Percentiles rank a stretch among this genome's conserved stretches.
These are phyloP conservation scores for Ranitomeya variabilis DNA, from an alignment of 2,113 vertebrate genomes.

Conservation along the genomic window DNA sequence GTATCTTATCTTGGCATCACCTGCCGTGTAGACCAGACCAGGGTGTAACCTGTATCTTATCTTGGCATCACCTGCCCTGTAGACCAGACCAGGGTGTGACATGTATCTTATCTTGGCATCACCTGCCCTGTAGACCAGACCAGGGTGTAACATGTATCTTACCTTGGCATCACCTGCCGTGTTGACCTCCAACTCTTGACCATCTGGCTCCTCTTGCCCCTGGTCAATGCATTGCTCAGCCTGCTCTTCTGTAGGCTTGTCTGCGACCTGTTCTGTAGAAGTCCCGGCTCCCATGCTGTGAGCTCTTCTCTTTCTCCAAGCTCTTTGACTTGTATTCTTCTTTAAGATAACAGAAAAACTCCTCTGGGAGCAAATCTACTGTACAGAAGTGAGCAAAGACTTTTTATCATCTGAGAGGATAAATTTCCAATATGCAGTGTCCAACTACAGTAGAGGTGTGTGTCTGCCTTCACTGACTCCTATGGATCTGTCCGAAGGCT, in stretches of 20 bases:
- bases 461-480: neutral
- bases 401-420: slow-evolving; percentile 1
- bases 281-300: slow-evolving; percentile 51
- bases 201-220: neutral
- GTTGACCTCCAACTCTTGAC: neutral
- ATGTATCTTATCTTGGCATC: slow-evolving; percentile 38
- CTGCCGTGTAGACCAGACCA: neutral
- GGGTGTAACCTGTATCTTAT: neutral
- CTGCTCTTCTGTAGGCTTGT: slow-evolving; percentile 41
- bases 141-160: neutral
- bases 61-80: slow-evolving; percentile 29
- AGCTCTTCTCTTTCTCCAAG: neutral
- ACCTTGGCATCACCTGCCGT: slow-evolving; percentile 41
- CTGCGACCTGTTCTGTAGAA: slow-evolving; percentile 33
- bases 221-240: slow-evolving; percentile 25
- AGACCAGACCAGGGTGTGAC: neutral
- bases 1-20: slow-evolving; percentile 39
- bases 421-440: neutral
- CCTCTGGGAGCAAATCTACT: neutral
- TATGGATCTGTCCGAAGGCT: slow-evolving; percentile 10
- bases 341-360: neutral
- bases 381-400: neutral
- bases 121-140: neutral
- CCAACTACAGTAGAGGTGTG: neutral
- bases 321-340: neutral